phyloP scores from a whole-genome alignment of 2,797 vertebrate genomes.

The Molossus molossus region DNA sequence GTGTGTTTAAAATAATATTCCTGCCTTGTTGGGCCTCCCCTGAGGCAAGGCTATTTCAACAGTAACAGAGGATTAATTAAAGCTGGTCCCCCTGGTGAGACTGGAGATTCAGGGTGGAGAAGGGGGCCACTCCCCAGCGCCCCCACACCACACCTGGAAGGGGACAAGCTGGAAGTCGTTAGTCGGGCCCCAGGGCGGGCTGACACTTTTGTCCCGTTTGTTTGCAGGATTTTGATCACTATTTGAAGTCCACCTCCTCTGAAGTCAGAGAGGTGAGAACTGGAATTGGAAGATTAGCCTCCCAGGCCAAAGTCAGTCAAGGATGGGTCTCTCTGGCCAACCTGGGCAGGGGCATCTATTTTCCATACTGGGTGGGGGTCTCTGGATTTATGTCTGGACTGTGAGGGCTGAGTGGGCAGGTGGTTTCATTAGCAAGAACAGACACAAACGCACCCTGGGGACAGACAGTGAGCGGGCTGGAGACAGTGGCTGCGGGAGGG shows the following conservation, averaged over 20 bases:
- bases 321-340: slow-evolving; percentile 63
- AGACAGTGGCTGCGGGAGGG: neutral
- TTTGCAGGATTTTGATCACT: slow-evolving; percentile 88
- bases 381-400: neutral
- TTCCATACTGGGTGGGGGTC: slow-evolving; percentile 36
- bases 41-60: slow-evolving; percentile 95
- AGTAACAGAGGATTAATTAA: slow-evolving; percentile 99
- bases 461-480: neutral
- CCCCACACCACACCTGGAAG: slow-evolving; percentile 90
- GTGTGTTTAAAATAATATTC: slow-evolving; percentile 96
- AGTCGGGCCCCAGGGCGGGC: slow-evolving; percentile 85
- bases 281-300: slow-evolving; percentile 71
- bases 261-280: slow-evolving; percentile 78
- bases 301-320: slow-evolving; percentile 77
- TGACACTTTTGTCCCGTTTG: slow-evolving; percentile 86
- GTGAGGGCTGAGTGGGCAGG: fast-evolving
- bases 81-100: slow-evolving; percentile 93
- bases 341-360: slow-evolving; percentile 27
- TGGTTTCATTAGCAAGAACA: neutral
- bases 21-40: slow-evolving; percentile 91
- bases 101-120: slow-evolving; percentile 91
- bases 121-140: slow-evolving; percentile 91
- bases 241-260: slow-evolving; percentile 83
- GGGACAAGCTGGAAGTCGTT: slow-evolving; percentile 89
- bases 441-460: neutral